These are phyloP conservation scores for Ceyx cyanopectus DNA, from an alignment of 2,113 vertebrate genomes.

Conservation along the genomic window DNA sequence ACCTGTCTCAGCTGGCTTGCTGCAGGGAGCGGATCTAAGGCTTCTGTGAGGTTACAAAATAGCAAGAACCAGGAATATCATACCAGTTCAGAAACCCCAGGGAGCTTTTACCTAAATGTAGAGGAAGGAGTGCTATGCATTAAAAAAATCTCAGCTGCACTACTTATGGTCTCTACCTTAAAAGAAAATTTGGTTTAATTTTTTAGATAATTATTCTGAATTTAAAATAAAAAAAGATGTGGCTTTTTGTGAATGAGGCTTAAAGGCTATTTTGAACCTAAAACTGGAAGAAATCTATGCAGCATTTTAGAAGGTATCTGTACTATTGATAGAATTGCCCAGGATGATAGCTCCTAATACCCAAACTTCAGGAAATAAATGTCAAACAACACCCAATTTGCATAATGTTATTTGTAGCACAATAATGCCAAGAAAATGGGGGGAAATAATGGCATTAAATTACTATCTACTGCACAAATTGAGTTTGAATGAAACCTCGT, in stretches of 20 bases:
- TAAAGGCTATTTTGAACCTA: background rate
- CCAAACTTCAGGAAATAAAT: background rate
- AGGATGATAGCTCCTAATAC: background rate
- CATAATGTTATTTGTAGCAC: background rate
- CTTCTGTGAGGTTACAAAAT: background rate
- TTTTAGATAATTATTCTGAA: background rate
- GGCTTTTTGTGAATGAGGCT: background rate
- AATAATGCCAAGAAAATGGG: background rate
- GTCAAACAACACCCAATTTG: background rate
- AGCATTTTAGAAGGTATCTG: background rate
- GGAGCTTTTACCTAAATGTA: background rate
- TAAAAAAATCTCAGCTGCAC: background rate
- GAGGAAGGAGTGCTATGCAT: background rate
- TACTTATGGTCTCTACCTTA: background rate
- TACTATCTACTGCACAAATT: background rate
- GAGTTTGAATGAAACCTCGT: background rate
- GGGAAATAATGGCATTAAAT: background rate
- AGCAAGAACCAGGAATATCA: background rate
- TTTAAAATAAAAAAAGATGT: background rate
- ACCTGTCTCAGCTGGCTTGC: background rate
- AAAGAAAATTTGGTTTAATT: background rate
- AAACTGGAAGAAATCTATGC: background rate
- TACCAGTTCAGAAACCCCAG: background rate
- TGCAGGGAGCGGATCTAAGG: background rate
- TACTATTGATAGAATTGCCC: background rate